Evolutionary conservation across 2,113 vertebrate genomes (phyloP).

Genomic region (Polypterus bichir): DNA sequence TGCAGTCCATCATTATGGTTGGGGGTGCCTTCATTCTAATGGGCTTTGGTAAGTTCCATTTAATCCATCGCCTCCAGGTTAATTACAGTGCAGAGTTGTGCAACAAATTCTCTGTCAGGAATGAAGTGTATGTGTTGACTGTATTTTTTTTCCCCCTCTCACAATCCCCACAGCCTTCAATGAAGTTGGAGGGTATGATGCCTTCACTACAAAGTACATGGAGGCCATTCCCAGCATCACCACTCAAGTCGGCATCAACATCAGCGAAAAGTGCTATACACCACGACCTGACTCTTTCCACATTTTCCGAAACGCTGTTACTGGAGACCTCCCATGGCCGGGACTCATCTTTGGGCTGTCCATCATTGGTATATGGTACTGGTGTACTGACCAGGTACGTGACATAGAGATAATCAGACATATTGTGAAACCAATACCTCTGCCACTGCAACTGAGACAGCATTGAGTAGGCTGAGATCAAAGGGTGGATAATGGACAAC

Average conservation of each 20-base stretch:
- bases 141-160: background rate
- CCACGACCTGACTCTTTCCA: constrained; percentile 75
- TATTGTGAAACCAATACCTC: too few relatives aligned
- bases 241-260: background rate
- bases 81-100: too few relatives aligned
- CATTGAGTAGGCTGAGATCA: too few relatives aligned
- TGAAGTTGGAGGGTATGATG: constrained; percentile 68
- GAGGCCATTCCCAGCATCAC: constrained; percentile 42
- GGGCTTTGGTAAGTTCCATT: constrained; percentile 68
- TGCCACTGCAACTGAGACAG: too few relatives aligned
- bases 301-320: constrained; percentile 67
- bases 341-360: constrained; percentile 73
- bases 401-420: too few relatives aligned
- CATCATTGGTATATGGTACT: constrained; percentile 80
- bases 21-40: constrained; percentile 80
- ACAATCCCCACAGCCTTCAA: constrained; percentile 51
- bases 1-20: constrained; percentile 87
- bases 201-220: constrained; percentile 70
- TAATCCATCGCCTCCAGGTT: too few relatives aligned
- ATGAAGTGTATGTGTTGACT: too few relatives aligned
- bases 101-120: too few relatives aligned
- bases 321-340: constrained; percentile 81
- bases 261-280: constrained; percentile 47
- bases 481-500: too few relatives aligned
- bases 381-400: constrained; percentile 93